Base-by-base conservation (phyloP, 2,888 invertebrate species). In the Phymatocera aterrima region DNA sequence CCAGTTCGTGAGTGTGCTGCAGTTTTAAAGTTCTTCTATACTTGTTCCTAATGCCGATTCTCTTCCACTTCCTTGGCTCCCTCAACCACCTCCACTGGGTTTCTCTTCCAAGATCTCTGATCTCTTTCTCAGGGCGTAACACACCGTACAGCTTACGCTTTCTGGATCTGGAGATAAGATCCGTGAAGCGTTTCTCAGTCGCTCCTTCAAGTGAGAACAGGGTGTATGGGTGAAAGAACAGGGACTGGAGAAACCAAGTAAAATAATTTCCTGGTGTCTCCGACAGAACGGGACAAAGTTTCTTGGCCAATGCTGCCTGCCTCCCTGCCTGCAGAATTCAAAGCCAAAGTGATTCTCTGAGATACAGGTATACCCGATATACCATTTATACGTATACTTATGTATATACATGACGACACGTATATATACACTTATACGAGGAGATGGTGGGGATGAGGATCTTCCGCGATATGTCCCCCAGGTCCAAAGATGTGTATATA, bases 201-300 rank as follows among this genome's bases (percentile, higher is more conserved):
- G 31, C n/a, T 60, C 21, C 51, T 51, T 21, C 21, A 37, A 18
- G 46, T 15, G 46, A 24, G 12, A 43, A 10, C 5, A 6, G 18
- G 70, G 70, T n/a, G 48, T n/a, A n/a, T n/a, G n/a, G n/a, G n/a
- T n/a, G n/a, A n/a, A n/a, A n/a, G 51, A n/a, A 18, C 15, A 37
- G 43, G 68, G 18, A 34, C 78, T 79, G 79, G 79, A 65, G 80
- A 82, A n/a, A 79, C 80, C 81, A 81, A 83, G 82, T 84, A 84
- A 88, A 86, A 88, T 88, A 88, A 88, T 89, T 89, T 89, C 88
- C 87, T 86, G 88, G 87, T 86, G 87, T 88, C 87, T 83, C 83
- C 81, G 79, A 83, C 87, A 87, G 87, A 84, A 82, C 74, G 80
- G 85, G 84, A 88, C 86, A 87, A 88, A 88, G 88, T 89, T 89